Conservation (phyloP, 2,113 vertebrate species). For the Crotalus helleri region DNA sequence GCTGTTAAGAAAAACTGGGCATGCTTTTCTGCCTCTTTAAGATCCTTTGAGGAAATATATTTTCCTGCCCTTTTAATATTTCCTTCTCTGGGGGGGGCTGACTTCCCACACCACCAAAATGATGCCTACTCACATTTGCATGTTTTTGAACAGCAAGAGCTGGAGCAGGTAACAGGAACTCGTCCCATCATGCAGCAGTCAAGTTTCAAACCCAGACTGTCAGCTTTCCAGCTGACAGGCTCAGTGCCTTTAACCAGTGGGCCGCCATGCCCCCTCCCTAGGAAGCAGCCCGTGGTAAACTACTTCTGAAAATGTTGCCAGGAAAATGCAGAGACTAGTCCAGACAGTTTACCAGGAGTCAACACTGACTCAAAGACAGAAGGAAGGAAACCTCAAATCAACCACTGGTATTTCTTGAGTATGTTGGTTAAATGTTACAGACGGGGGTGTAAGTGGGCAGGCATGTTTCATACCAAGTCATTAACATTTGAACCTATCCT, state of each 20-base stretch:
- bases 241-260: not conserved
- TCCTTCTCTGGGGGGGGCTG: too few species aligned
- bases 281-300: not conserved
- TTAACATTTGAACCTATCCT: not conserved
- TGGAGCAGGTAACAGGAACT: not conserved
- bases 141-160: not conserved
- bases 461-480: not conserved
- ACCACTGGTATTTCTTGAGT: not conserved
- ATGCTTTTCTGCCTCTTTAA: too few species aligned
- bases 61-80: too few species aligned
- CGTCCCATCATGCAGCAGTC: not conserved
- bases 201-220: not conserved
- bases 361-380: not conserved
- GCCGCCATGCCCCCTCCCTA: not conserved
- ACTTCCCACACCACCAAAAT: not conserved
- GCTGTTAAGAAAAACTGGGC: too few species aligned
- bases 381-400: not conserved
- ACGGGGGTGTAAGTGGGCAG: not conserved
- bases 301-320: not conserved
- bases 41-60: too few species aligned
- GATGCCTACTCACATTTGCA: not conserved
- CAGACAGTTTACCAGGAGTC: not conserved
- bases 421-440: not conserved
- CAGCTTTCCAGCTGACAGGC: not conserved
- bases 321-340: not conserved